Evolutionary conservation across 1,140 invertebrate genomes (phyloP).

Genomic region (Drosophila lacteicornis): DNA sequence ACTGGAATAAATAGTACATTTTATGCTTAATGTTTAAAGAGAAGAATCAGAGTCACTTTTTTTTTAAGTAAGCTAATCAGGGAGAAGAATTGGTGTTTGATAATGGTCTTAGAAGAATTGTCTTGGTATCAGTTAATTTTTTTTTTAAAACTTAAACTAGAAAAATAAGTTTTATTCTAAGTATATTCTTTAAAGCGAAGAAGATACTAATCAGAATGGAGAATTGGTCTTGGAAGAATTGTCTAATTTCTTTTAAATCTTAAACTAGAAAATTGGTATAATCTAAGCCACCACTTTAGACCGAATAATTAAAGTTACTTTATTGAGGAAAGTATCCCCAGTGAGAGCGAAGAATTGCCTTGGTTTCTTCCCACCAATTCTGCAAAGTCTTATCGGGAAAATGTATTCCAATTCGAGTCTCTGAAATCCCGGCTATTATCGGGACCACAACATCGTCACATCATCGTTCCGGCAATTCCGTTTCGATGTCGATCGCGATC

Average conservation of each 20-base stretch:
- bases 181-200: too few species aligned
- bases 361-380: slow-evolving; percentile 9
- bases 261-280: background rate
- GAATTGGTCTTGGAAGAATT: too few species aligned
- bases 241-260: too few species aligned
- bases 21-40: too few species aligned
- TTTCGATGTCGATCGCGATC: slow-evolving; percentile 31
- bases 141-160: too few species aligned
- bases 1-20: too few species aligned
- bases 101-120: background rate
- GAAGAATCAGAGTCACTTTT: too few species aligned
- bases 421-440: slow-evolving; percentile 4
- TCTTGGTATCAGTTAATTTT: too few species aligned
- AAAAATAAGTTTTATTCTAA: too few species aligned
- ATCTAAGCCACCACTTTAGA: too few species aligned
- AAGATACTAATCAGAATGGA: too few species aligned
- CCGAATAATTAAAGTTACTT: background rate
- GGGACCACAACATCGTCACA: slow-evolving; percentile 5
- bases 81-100: background rate
- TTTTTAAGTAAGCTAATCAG: background rate
- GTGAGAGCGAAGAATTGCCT: background rate
- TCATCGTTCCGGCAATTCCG: slow-evolving; percentile 22
- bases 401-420: slow-evolving; percentile 1
- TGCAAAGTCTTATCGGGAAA: background rate
- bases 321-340: too few species aligned